These are phyloP conservation scores for Peromyscus aztecus DNA, from an alignment of 2,797 vertebrate genomes.

Conservation along the genomic window DNA sequence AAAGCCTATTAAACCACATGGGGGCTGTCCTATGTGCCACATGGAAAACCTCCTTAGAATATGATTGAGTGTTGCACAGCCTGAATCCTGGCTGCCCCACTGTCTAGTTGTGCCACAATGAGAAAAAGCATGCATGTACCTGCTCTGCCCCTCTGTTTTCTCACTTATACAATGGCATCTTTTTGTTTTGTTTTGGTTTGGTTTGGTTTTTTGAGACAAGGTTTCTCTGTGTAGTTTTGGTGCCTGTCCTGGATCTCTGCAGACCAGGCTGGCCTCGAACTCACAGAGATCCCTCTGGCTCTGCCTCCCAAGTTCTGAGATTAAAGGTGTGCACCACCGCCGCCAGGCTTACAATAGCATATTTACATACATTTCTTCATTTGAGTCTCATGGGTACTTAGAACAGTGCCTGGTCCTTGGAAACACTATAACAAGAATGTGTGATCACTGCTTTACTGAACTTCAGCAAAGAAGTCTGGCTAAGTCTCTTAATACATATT, in stretches of 20 bases:
- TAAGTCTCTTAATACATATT: conserved; percentile 25
- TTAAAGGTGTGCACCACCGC: too few species aligned
- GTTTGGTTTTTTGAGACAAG: too few species aligned
- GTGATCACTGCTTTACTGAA: conserved; percentile 35
- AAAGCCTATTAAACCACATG: not conserved
- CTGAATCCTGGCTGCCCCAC: not conserved
- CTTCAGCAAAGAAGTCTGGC: conserved; percentile 54
- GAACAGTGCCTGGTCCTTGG: not conserved
- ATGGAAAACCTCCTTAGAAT: not conserved
- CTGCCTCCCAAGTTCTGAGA: too few species aligned
- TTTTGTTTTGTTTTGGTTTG: not conserved
- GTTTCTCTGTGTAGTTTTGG: too few species aligned
- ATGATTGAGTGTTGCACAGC: not conserved
- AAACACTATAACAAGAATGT: conserved; percentile 44
- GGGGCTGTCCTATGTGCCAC: not conserved
- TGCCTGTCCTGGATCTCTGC: too few species aligned
- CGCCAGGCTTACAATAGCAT: not conserved
- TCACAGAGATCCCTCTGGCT: too few species aligned
- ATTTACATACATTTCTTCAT: not conserved
- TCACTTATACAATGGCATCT: conserved; percentile 42
- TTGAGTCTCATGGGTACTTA: not conserved
- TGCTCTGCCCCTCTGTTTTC: conserved; percentile 34
- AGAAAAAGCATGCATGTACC: not conserved
- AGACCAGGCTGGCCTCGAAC: too few species aligned
- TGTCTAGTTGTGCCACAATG: not conserved